Conservation (phyloP, 2,888 invertebrate species). For the Miltochrista miniata region DNA sequence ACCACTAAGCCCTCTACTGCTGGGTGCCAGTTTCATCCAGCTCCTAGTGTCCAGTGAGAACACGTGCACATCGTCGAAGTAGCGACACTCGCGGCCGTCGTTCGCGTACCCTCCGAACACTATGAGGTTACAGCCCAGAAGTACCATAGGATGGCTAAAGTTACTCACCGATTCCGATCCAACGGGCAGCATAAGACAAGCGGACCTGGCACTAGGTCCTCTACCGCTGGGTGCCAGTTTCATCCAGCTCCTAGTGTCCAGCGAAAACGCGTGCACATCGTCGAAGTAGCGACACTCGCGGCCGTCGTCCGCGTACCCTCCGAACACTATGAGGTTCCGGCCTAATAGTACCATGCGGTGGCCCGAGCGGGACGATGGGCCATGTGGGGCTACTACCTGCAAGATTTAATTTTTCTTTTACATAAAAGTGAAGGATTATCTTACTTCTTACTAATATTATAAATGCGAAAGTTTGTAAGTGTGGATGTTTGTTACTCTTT, state of each 20-base stretch:
- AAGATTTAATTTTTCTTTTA: neutral
- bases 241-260: conserved; percentile 91
- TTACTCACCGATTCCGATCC: conserved; percentile 68
- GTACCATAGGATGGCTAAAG: conserved; percentile 92
- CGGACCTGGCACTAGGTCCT: conserved; percentile 91
- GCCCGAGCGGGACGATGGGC: conserved; percentile 90
- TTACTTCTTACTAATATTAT: no score
- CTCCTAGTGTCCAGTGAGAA: conserved; percentile 91
- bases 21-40: conserved; percentile 89
- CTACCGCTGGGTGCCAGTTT: conserved; percentile 87
- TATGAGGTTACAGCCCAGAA: conserved; percentile 89
- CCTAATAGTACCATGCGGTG: conserved; percentile 94
- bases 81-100: conserved; percentile 92
- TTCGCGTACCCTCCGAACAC: conserved; percentile 97
- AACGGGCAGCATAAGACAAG: conserved; percentile 88
- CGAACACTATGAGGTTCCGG: conserved; percentile 92
- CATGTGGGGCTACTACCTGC: conserved; percentile 74
- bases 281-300: conserved; percentile 95
- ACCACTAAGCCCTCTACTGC: conserved; percentile 88
- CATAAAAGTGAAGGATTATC: no score
- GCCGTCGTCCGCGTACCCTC: conserved; percentile 96
- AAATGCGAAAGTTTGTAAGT: no score
- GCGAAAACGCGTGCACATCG: conserved; percentile 91
- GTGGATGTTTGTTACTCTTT: no score
- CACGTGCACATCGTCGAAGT: conserved; percentile 93